phyloP scores from a whole-genome alignment of 2,113 vertebrate species.

The Tragelaphus scriptus region DNA sequence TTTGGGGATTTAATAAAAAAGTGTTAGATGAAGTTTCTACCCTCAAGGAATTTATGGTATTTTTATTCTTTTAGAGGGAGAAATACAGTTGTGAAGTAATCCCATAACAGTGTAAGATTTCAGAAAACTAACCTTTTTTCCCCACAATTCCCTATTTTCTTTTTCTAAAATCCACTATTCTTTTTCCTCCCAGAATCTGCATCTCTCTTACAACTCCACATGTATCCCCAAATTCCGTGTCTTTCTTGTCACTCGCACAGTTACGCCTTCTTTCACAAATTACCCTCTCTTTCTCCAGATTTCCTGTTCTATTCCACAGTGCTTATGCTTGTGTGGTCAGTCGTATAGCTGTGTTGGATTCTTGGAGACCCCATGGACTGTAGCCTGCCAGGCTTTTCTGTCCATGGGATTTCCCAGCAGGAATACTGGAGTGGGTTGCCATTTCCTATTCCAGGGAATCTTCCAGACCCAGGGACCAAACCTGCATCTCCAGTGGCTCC shows the following conservation, averaged over 20 bases:
- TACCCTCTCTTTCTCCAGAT: neutral
- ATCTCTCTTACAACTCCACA: neutral
- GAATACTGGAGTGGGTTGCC: neutral
- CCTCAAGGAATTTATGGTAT: conserved; percentile 28
- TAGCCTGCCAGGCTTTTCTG: neutral
- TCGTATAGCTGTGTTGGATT: neutral
- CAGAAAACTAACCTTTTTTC: neutral
- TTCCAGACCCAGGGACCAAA: neutral
- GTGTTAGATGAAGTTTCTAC: neutral
- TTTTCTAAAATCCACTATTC: neutral
- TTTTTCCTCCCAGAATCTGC: neutral
- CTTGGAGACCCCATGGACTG: neutral
- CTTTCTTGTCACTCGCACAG: too few species aligned
- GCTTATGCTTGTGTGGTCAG: neutral
- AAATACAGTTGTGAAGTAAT: conserved; percentile 29
- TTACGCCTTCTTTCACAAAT: neutral
- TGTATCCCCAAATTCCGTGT: neutral
- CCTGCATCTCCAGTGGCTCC: neutral
- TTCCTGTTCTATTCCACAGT: neutral
- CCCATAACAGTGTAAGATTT: neutral
- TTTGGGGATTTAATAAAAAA: conserved; percentile 27
- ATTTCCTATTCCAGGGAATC: neutral
- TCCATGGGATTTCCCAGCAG: neutral
- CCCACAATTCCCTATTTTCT: neutral
- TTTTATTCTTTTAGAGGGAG: neutral